A percentile compares a stretch with the other conserved stretches of the same genome.
Evolutionary conservation across 2,888 invertebrate species (phyloP).

Genomic region (Mimachlamys varia): DNA sequence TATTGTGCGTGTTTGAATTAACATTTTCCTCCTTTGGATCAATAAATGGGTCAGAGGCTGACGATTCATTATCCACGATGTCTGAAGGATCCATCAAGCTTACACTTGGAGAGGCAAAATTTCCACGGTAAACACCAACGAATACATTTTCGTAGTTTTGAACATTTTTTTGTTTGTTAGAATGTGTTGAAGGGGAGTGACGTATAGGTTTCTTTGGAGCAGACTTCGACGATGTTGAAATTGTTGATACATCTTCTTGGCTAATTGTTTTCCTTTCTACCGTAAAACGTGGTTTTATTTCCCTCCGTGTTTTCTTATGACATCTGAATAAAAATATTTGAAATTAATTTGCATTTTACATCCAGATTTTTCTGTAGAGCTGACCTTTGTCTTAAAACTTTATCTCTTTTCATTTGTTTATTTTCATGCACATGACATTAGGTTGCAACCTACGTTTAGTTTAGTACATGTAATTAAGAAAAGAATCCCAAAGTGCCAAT

Average conservation of each 20-base stretch:
- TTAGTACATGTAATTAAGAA: no score
- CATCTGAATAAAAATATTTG: neutral
- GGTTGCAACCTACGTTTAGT: no score
- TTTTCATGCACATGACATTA: no score
- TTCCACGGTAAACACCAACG: neutral
- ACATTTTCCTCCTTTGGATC: neutral
- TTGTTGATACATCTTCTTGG: neutral
- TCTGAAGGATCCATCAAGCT: neutral
- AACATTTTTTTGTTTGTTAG: neutral
- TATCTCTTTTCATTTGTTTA: no score
- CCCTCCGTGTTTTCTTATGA: neutral
- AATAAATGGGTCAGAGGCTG: neutral
- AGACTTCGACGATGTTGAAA: neutral
- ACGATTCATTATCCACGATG: neutral
- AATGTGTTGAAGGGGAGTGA: neutral
- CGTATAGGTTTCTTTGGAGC: neutral
- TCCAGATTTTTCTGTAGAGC: no score
- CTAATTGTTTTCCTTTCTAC: neutral
- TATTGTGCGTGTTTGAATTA: neutral
- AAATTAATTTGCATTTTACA: no score
- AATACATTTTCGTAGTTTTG: constrained; percentile 21
- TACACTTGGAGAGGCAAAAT: neutral
- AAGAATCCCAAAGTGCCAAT: no score
- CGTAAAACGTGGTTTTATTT: neutral
- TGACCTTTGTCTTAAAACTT: no score